phyloP scores from a whole-genome alignment of 2,797 vertebrate species.

The Betta splendens region DNA sequence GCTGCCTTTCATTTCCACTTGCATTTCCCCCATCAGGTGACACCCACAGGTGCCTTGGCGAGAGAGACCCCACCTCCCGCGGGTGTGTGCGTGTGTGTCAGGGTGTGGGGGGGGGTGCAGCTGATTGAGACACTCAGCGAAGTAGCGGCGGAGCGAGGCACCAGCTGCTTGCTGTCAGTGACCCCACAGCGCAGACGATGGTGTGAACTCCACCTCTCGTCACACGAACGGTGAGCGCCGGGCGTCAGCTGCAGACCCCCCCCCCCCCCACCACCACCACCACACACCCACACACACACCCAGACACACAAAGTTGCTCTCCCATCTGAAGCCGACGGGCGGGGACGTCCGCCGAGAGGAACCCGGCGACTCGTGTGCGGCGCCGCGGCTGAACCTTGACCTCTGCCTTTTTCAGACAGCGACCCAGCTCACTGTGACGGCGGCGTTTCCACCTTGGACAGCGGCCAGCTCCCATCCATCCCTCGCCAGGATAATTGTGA shows the following conservation, averaged over 20 bases:
- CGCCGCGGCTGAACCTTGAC: conserved; percentile 57
- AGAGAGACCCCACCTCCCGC: conserved; percentile 66
- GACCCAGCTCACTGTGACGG: conserved; percentile 51
- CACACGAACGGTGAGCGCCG: conserved; percentile 28
- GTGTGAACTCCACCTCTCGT: conserved; percentile 53
- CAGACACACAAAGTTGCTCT: conserved; percentile 13
- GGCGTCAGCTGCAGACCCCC: conserved; percentile 54
- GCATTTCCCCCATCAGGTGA: conserved; percentile 80
- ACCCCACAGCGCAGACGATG: conserved; percentile 33
- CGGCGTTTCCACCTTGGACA: conserved; percentile 63
- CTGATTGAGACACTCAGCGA: conserved; percentile 47
- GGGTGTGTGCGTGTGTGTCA: conserved; percentile 52
- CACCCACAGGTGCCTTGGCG: conserved; percentile 81
- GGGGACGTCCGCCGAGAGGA: conserved; percentile 64
- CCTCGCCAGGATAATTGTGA: conserved; percentile 64
- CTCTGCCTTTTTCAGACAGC: conserved; percentile 73
- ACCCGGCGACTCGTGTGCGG: conserved; percentile 34
- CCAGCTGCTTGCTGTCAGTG: conserved; percentile 76
- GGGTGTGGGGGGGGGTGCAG: too few species aligned
- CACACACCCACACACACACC: too few species aligned
- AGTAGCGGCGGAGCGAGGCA: conserved; percentile 38
- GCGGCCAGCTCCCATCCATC: conserved; percentile 59
- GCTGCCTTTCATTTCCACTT: conserved; percentile 83
- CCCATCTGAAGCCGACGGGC: conserved; percentile 32
- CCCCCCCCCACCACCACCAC: too few species aligned